Evolutionary conservation across 2,797 vertebrate genomes (phyloP), one percentile per base, ranked within the genome.

Genomic region (Gambelia wislizenii): DNA sequence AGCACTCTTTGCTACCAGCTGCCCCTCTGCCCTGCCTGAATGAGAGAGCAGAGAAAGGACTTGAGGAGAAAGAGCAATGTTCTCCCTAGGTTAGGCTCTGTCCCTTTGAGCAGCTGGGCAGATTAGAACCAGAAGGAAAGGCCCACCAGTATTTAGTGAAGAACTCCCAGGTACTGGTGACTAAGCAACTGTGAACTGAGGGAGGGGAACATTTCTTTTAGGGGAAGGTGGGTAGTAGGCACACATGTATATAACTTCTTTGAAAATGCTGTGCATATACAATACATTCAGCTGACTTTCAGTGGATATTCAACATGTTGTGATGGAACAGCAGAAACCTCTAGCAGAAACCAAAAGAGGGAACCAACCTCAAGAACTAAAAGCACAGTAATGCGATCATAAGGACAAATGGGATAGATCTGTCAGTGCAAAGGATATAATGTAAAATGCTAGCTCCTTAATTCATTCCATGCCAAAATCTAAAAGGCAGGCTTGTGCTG

Each of bases 401-500:
- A 83, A 33, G 8, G 42, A 47, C 13, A 67, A 64, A 83, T 25
- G 18, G 52, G 14, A 82, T 30, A 13, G 20, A 30, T 61, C 56
- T 61, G 20, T 42, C 79, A 82, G 36, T 82, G 36, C 79, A 81
- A 81, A 81, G 79, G 44, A 76, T 77, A 47, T 77, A 77, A 47
- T 30, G 56, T 54, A 78, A 52, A 78, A n/a, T 78, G 25, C n/a
- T 52, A 9, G 16, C 18, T 54, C 47, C 49, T 78, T 52, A 78
- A 78, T 54, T n/a, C 76, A 20, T 54, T 78, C 76, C 16, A 3
- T 52, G 47, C 12, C 52, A n/a, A 9, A 30, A 49, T 78, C 27
- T 27, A 44, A 76, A 76, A 78, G 27, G 47, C 76, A 78, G 47
- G 33, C 47, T 39, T 20, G 59, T 42, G 54, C 52, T 80, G 54